Percentiles rank a stretch among this genome's conserved stretches.
Evolutionary conservation across 2,797 vertebrate genomes (phyloP).

Genomic region (Aeoliscus strigatus): DNA sequence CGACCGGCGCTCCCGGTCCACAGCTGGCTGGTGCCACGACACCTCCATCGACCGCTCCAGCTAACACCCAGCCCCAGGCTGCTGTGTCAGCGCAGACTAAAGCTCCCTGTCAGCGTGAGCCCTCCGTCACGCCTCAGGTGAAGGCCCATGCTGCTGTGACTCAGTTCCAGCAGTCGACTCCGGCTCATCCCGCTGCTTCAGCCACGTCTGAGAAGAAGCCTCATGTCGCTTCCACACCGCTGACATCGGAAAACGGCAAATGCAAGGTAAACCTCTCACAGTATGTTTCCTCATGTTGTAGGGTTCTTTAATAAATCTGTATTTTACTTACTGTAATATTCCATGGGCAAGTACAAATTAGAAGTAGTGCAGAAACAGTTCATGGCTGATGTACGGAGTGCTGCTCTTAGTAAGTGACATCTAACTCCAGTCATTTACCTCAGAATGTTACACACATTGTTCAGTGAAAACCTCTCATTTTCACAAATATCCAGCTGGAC

Average conservation of each 20-base stretch:
- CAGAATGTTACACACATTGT: too few relatives aligned
- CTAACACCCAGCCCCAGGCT: slow-evolving; percentile 19
- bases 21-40: slow-evolving; percentile 8
- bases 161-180: slow-evolving; percentile 12
- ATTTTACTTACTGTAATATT: too few relatives aligned
- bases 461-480: too few relatives aligned
- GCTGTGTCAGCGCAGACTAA: slow-evolving; percentile 17
- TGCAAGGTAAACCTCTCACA: slow-evolving; percentile 64
- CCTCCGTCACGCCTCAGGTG: slow-evolving; percentile 11
- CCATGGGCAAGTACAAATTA: too few relatives aligned
- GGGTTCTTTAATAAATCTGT: too few relatives aligned
- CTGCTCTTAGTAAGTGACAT: too few relatives aligned
- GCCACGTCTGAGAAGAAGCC: slow-evolving; percentile 26
- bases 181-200: slow-evolving; percentile 14
- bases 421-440: too few relatives aligned
- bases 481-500: too few relatives aligned
- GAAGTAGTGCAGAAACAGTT: too few relatives aligned
- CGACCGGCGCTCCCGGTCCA: slow-evolving; percentile 2
- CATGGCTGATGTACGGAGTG: too few relatives aligned
- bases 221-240: slow-evolving; percentile 11
- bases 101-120: slow-evolving; percentile 24
- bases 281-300: too few relatives aligned
- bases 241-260: slow-evolving; percentile 36
- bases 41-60: slow-evolving; percentile 3
- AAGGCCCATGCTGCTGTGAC: slow-evolving; percentile 13